Percentiles rank a stretch among this genome's conserved stretches.
Evolutionary conservation across 2,797 vertebrate species (phyloP).

Genomic region (Corythornis leucogaster): DNA sequence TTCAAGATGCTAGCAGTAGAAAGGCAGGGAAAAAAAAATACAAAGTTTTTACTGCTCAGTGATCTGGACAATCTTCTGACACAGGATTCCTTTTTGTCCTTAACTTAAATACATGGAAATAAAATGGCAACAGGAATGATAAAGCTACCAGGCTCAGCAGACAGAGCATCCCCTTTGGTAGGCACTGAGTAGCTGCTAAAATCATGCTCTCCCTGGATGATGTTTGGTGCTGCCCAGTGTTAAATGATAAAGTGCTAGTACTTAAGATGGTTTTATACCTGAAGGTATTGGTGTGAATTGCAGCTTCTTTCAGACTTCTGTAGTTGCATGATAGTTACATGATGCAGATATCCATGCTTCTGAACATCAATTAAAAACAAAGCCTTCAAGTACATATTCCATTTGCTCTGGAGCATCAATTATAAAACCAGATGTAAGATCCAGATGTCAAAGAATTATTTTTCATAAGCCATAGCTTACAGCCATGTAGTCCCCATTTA

Average conservation of each 20-base stretch:
- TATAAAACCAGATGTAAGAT: conserved; percentile 76
- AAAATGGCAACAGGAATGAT: background rate
- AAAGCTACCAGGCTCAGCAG: background rate
- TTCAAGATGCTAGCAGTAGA: background rate
- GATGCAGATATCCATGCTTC: conserved; percentile 24
- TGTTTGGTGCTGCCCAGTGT: background rate
- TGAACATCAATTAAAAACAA: conserved; percentile 41
- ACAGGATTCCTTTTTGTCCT: background rate
- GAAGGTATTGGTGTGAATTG: background rate
- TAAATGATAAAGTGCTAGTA: background rate
- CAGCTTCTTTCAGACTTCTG: background rate
- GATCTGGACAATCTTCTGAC: background rate
- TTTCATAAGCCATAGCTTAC: conserved; percentile 64
- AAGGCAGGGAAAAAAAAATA: background rate
- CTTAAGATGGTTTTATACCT: background rate
- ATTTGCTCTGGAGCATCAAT: conserved; percentile 65
- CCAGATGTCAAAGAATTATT: conserved; percentile 78
- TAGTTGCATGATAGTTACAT: background rate
- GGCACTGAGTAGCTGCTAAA: background rate
- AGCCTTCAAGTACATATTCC: conserved; percentile 42
- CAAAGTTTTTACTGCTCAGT: background rate
- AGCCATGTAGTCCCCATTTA: conserved; percentile 70
- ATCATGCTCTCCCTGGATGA: background rate
- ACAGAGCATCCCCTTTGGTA: background rate
- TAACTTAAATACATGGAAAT: background rate